Base-by-base conservation (phyloP, 2,797 vertebrate genomes). In the Sebastolobus alascanus region DNA sequence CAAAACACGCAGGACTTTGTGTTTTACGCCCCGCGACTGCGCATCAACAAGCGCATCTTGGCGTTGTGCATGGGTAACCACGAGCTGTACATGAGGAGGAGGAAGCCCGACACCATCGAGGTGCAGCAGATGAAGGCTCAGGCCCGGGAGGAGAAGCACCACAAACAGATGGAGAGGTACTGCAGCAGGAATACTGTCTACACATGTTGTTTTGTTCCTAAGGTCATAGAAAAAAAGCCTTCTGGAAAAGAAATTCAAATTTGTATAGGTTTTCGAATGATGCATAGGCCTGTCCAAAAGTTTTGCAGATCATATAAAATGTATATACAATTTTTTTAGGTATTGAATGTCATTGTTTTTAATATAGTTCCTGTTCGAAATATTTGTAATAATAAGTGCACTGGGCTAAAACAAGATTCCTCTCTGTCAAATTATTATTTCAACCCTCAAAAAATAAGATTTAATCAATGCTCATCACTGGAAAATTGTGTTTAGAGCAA, bases 71-170 rank as follows among this genome's bases (percentile, higher is more conserved):
- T 99, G 98, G 98, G 98, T 54, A 99, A 99, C 94, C 98, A 99
- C 56, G 98, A 99, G 90, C 92, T 99, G 56, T 99, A 99, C 92
- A 99, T 99, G 98, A 95, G 98, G 77, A 96, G 98, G 84, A 97
- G 98, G 84, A 99, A 99, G 90, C 98, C 98, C 0, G 98, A 99
- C 92, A 99, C 98, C 70, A 99, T 99, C 27, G 98, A 99, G 94
- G 98, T 99, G 74, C 98, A 99, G 65, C 98, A 99, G 94, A 99
- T 99, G 98, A 99, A 99, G 92, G 98, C 98, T 67, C 98, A 99
- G 87, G 98, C 98, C 68, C 94, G 98, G 69, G 98, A 99, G 86
- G 98, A 99, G 93, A 99, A 99, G 90, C 98, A 99, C 85, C 98
- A 99, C 93, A 99, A 99, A 91, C 98, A 99, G 94, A 89, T 97